A percentile compares a stretch with the other conserved stretches of the same genome.
phyloP scores from a whole-genome alignment of 2,113 vertebrate genomes.

The Daubentonia madagascariensis region DNA sequence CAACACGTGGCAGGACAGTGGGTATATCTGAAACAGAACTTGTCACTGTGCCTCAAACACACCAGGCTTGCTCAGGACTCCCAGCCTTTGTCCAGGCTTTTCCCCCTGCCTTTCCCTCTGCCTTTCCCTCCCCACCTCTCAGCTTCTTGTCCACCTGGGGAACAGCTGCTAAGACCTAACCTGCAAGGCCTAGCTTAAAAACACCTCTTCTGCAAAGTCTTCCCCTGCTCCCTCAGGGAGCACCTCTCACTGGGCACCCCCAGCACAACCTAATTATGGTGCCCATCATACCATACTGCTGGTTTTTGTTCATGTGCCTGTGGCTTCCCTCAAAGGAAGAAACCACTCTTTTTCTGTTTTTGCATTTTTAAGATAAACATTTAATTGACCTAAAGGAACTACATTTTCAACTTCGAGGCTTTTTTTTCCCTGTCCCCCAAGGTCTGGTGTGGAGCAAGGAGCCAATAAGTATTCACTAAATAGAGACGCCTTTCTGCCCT shows the following conservation, averaged over 20 bases:
- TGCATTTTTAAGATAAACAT: not conserved
- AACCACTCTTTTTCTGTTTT: not conserved
- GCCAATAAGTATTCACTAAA: not conserved
- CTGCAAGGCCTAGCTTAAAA: not conserved
- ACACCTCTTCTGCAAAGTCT: not conserved
- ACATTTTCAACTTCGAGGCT: not conserved
- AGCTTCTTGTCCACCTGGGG: not conserved
- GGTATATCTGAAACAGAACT: not conserved
- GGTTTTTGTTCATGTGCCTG: not conserved
- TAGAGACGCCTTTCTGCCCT: not conserved
- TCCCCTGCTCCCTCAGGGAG: not conserved
- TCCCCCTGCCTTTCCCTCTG: not conserved
- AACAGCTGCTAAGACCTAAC: not conserved
- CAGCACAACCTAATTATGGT: not conserved
- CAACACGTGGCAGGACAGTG: not conserved
- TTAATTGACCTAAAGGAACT: not conserved
- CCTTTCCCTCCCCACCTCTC: not conserved
- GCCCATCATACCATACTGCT: not conserved
- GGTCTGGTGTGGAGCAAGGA: not conserved
- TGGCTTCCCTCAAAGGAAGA: not conserved
- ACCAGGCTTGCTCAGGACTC: fast-evolving
- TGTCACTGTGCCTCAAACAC: not conserved
- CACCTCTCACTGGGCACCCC: not conserved
- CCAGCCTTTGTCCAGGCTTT: not conserved
- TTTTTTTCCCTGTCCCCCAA: not conserved